A percentile compares a stretch with the other conserved stretches of the same genome.
phyloP scores from a whole-genome alignment of 2,797 vertebrate genomes.

The Semotilus atromaculatus region DNA sequence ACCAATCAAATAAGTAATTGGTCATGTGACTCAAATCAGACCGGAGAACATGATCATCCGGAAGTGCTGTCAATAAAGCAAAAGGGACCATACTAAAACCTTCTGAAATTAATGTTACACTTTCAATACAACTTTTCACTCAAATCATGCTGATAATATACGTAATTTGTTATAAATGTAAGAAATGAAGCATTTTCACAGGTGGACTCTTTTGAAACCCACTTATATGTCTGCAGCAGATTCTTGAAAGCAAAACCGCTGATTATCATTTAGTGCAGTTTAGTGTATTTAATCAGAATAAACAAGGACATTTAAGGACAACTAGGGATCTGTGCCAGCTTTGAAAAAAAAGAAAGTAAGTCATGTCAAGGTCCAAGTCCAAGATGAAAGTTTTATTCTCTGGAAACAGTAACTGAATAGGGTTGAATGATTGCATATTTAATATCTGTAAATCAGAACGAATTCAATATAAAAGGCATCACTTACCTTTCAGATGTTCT shows the following conservation, averaged over 20 bases:
- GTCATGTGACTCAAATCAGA: not conserved
- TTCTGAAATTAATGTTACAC: not conserved
- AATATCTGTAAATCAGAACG: not conserved
- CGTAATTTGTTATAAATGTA: not conserved
- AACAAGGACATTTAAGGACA: slow-evolving; percentile 29
- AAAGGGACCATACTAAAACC: not conserved
- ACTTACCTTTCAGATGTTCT: not conserved
- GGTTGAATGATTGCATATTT: slow-evolving; percentile 4
- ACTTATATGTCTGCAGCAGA: not conserved
- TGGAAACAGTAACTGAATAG: slow-evolving; percentile 23
- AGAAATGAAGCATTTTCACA: not conserved
- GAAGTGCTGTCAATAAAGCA: not conserved
- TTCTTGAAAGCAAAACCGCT: slow-evolving; percentile 12
- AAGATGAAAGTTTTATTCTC: slow-evolving; percentile 22
- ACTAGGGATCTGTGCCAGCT: not conserved
- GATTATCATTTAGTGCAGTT: not conserved
- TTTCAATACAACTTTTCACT: not conserved
- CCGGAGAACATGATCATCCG: not conserved
- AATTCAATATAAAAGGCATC: slow-evolving; percentile 7
- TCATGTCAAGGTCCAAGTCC: not conserved
- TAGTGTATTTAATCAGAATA: slow-evolving; percentile 17
- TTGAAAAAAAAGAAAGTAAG: not conserved
- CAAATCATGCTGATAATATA: not conserved
- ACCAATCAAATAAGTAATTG: not conserved
- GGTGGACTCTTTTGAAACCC: slow-evolving; percentile 1